phyloP scores from a whole-genome alignment of 1,140 invertebrate genomes.

The Scylla paramamosain region DNA sequence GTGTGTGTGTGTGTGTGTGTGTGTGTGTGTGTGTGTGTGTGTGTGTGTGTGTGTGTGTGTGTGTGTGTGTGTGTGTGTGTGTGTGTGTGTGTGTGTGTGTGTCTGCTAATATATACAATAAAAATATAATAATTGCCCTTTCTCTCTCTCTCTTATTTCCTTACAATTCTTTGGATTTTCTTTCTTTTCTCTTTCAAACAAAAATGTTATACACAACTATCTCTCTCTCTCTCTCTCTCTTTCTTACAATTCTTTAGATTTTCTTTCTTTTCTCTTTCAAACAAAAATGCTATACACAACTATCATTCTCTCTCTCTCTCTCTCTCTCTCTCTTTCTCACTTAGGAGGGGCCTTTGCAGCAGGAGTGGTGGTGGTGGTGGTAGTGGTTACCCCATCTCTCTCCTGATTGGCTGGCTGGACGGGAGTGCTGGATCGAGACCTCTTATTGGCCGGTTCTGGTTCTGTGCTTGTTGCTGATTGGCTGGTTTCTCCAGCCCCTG shows the following conservation, averaged over 20 bases:
- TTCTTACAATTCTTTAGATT: background rate
- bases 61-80: conserved; percentile 25
- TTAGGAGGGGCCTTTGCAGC: background rate
- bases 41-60: conserved; percentile 11
- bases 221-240: background rate
- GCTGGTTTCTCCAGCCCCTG: background rate
- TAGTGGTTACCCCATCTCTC: background rate
- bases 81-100: conserved; percentile 25
- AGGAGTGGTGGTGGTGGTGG: background rate
- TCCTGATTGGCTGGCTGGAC: background rate
- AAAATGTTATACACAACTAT: background rate
- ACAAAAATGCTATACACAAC: too few species aligned
- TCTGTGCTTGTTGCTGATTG: background rate
- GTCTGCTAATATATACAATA: background rate
- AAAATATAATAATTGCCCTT: too few species aligned
- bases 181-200: background rate
- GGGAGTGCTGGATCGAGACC: background rate
- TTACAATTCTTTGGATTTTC: background rate
- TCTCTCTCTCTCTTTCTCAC: background rate
- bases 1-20: background rate
- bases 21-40: conserved; percentile 11
- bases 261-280: background rate
- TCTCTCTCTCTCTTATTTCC: conserved; percentile 8
- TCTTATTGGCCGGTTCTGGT: background rate
- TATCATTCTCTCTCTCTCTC: background rate